Conservation (phyloP, 2,113 vertebrate genomes). For the Rhabdomys dilectus region DNA sequence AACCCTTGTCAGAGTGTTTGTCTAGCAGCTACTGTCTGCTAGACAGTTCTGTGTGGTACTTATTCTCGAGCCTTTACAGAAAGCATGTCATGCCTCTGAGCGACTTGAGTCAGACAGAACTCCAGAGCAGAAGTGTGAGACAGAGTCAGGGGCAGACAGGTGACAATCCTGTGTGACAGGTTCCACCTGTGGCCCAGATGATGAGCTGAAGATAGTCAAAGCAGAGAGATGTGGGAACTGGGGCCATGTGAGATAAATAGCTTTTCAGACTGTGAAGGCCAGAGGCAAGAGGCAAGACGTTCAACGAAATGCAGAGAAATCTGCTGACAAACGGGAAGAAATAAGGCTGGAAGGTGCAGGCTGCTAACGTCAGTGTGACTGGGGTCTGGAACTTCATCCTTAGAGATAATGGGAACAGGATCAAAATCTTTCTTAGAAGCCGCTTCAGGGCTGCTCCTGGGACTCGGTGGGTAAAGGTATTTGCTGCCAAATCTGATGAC, state of each 20-base stretch:
- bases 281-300: neutral
- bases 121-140: neutral
- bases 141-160: neutral
- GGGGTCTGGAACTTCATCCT: neutral
- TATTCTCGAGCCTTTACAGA: neutral
- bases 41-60: neutral
- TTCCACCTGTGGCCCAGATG: neutral
- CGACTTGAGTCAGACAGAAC: neutral
- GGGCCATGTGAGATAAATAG: neutral
- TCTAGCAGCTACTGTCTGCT: neutral
- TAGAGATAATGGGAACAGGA: too few relatives aligned
- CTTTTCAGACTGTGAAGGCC: neutral
- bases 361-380: neutral
- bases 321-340: neutral
- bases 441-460: too few relatives aligned
- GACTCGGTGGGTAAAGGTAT: too few relatives aligned
- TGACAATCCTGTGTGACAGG: neutral
- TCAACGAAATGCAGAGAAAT: neutral
- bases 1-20: neutral
- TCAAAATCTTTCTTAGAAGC: too few relatives aligned
- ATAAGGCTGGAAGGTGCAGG: neutral
- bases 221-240: neutral
- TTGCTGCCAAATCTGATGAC: too few relatives aligned
- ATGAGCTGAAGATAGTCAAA: neutral
- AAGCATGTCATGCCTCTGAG: neutral